Conservation (phyloP, 2,888 invertebrate genomes). For the Pycnomerus fuliginosus region DNA sequence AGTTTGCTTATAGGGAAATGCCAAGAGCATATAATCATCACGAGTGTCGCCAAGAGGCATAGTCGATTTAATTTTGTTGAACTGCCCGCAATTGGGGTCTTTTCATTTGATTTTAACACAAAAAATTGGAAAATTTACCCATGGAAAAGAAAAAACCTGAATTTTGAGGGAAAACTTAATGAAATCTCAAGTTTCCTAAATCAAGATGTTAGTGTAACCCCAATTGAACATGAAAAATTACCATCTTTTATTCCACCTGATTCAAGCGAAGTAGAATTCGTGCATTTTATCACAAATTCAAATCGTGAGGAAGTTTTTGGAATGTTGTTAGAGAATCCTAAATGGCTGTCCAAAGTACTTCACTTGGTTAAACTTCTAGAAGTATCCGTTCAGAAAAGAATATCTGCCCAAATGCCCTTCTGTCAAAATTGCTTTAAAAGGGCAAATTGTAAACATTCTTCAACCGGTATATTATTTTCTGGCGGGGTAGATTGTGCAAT, state of each 20-base stretch:
- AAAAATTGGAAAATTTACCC: conserved; percentile 50
- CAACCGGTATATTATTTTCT: conserved; percentile 76
- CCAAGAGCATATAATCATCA: conserved; percentile 50
- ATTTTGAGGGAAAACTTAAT: conserved; percentile 44
- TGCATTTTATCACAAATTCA: conserved; percentile 9
- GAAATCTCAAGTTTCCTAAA: conserved; percentile 45
- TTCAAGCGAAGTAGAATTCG: conserved; percentile 2
- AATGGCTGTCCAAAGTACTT: conserved; percentile 50
- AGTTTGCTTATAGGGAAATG: conserved; percentile 69
- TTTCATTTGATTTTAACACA: conserved; percentile 54
- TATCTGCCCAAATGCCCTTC: conserved; percentile 61
- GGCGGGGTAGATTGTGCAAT: conserved; percentile 97
- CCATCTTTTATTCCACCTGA: conserved; percentile 20
- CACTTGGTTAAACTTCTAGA: conserved; percentile 57
- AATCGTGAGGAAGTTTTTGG: conserved; percentile 42
- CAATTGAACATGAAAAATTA: not conserved
- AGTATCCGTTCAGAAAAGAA: conserved; percentile 61
- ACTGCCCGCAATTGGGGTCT: conserved; percentile 65
- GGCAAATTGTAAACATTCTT: conserved; percentile 48
- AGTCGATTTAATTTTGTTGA: conserved; percentile 57
- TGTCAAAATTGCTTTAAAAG: conserved; percentile 59
- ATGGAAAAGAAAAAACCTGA: conserved; percentile 48
- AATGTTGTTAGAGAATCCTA: conserved; percentile 39
- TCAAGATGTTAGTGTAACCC: conserved; percentile 35
- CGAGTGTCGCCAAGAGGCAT: conserved; percentile 61